A percentile compares a stretch with the other conserved stretches of the same genome.
Conservation (phyloP, 2,888 invertebrate species). For the Drosophila putrida region DNA sequence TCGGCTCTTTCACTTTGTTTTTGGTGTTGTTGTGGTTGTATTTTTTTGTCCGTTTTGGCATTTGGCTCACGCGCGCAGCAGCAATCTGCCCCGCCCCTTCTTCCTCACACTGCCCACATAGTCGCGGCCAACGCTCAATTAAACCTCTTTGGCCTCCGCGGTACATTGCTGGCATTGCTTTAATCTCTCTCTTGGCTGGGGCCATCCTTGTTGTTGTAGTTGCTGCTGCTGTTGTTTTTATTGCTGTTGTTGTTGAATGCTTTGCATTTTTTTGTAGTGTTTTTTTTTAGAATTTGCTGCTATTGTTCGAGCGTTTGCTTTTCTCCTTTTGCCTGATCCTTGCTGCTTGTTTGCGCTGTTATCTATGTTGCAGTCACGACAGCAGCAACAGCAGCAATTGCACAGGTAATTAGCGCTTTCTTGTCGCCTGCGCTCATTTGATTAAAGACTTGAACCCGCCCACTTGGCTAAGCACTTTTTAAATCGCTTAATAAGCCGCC, state of each 20-base stretch:
- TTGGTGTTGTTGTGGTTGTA: slow-evolving; percentile 2
- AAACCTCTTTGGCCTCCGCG: slow-evolving; percentile 50
- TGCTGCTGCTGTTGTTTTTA: slow-evolving; percentile 25
- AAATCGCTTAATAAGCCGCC: slow-evolving; percentile 54
- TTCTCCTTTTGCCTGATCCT: slow-evolving; percentile 45
- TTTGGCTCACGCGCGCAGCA: slow-evolving; percentile 56
- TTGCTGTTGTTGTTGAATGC: slow-evolving; percentile 17
- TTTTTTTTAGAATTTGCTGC: slow-evolving; percentile 32
- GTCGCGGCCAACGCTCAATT: slow-evolving; percentile 64
- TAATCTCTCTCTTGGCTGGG: slow-evolving; percentile 55
- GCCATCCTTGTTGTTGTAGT: slow-evolving; percentile 30
- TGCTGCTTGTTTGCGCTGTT: slow-evolving; percentile 37
- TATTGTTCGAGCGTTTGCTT: slow-evolving; percentile 44
- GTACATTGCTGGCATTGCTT: slow-evolving; percentile 45
- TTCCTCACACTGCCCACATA: slow-evolving; percentile 8
- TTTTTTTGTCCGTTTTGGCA: slow-evolving; percentile 46
- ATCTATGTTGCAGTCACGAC: slow-evolving; percentile 38
- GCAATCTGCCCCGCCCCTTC: slow-evolving; percentile 32
- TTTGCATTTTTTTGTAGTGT: slow-evolving; percentile 23
- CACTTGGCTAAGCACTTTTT: slow-evolving; percentile 31
- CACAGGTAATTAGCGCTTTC: slow-evolving; percentile 56
- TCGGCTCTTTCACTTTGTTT: neutral
- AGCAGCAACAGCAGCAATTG: slow-evolving; percentile 39
- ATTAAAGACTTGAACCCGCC: slow-evolving; percentile 51
- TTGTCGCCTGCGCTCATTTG: slow-evolving; percentile 60